These are phyloP conservation scores for Sphyrna mokarran DNA, from an alignment of 2,113 vertebrate genomes.

Conservation along the genomic window DNA sequence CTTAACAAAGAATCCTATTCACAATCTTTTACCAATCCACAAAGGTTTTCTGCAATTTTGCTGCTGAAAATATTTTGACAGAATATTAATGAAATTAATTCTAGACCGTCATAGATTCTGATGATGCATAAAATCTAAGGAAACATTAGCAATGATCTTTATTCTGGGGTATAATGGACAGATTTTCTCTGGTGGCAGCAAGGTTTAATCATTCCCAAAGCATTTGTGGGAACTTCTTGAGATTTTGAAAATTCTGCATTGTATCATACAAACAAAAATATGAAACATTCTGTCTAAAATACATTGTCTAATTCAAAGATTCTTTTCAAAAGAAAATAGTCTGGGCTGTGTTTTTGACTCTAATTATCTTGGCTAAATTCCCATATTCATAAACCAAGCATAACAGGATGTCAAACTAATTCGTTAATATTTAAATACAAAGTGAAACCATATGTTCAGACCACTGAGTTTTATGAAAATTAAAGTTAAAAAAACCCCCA, in stretches of 20 bases:
- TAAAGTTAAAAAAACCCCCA: background rate
- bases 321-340: constrained; percentile 6
- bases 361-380: constrained; percentile 28
- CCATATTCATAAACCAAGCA: constrained; percentile 6
- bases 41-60: background rate
- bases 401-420: constrained; percentile 36
- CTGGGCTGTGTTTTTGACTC: constrained; percentile 18
- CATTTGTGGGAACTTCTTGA: background rate
- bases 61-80: background rate
- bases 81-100: background rate
- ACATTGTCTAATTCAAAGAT: background rate
- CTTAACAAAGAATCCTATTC: background rate
- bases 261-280: background rate
- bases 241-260: background rate
- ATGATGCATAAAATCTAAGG: background rate
- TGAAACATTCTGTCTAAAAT: background rate
- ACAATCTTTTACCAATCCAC: background rate
- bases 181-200: background rate
- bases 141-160: background rate
- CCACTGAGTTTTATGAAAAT: constrained; percentile 1
- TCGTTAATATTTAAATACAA: constrained; percentile 36
- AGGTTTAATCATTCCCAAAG: background rate
- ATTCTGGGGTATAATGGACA: background rate
- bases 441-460: constrained; percentile 35
- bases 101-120: background rate